A percentile compares a stretch with the other conserved stretches of the same genome.
Evolutionary conservation across 53 echinoderm and acorn worm genomes (phyloP).

Genomic region (Stichopus horrens): DNA sequence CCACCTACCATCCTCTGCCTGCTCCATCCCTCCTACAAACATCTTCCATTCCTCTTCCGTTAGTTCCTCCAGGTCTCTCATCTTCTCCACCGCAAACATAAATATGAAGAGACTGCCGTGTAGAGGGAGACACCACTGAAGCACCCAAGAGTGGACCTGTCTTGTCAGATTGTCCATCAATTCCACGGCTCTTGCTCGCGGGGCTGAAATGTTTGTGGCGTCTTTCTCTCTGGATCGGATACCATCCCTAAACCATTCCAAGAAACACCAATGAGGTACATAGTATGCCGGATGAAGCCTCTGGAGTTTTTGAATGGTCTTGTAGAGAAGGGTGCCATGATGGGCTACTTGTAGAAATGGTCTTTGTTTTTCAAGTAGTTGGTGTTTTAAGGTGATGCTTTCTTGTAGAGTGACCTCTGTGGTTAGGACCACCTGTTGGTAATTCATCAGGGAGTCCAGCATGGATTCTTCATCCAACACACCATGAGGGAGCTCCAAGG

Average conservation of each 20-base stretch:
- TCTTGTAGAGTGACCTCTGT: constrained; percentile 74
- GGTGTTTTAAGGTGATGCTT: constrained; percentile 62
- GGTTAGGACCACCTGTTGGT: constrained; percentile 64
- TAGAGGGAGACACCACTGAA: constrained; percentile 56
- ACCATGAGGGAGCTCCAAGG: constrained; percentile 68
- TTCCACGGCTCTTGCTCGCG: constrained; percentile 81
- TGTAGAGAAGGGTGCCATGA: constrained; percentile 83
- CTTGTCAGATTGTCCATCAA: constrained; percentile 70
- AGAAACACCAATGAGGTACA: constrained; percentile 57
- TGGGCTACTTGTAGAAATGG: constrained; percentile 74
- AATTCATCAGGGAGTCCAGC: constrained; percentile 55
- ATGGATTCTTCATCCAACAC: constrained; percentile 75
- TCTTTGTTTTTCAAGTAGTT: constrained; percentile 64
- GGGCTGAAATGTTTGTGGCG: constrained; percentile 69
- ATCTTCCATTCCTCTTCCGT: constrained; percentile 71
- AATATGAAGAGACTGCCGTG: constrained; percentile 81
- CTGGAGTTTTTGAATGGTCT: constrained; percentile 56
- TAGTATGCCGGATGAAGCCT: constrained; percentile 79
- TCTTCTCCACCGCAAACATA: constrained; percentile 79
- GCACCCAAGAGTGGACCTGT: constrained; percentile 58
- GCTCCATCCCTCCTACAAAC: constrained; percentile 74
- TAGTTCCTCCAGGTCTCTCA: constrained; percentile 61
- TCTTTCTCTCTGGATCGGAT: constrained; percentile 69
- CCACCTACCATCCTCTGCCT: constrained; percentile 28
- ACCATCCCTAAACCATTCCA: constrained; percentile 59